A percentile compares a stretch with the other conserved stretches of the same genome.
phyloP scores from a whole-genome alignment of 1,140 invertebrate genomes.

The Dysdera silvatica region DNA sequence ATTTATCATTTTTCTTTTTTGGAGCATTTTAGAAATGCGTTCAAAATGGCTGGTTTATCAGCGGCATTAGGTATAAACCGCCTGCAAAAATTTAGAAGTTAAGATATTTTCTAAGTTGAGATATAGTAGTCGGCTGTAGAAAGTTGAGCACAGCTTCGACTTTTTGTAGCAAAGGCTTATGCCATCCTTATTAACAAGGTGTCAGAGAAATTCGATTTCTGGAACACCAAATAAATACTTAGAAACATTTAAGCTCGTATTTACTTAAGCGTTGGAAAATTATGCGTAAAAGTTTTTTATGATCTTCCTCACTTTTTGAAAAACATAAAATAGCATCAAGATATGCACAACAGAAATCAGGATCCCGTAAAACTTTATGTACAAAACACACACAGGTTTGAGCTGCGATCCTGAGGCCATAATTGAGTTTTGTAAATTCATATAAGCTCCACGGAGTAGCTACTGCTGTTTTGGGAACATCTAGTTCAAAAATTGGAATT shows the following conservation, averaged over 20 bases:
- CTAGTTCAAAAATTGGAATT: too few species aligned
- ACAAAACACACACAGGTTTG: too few species aligned
- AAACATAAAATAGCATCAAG: too few species aligned
- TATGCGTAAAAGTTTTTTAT: too few species aligned
- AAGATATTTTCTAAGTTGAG: slow-evolving; percentile 38
- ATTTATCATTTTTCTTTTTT: not conserved
- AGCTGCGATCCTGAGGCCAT: too few species aligned
- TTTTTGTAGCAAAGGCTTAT: not conserved
- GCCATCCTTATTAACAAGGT: slow-evolving; percentile 18
- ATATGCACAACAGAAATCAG: too few species aligned
- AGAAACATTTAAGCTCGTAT: slow-evolving; percentile 37
- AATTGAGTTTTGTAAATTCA: too few species aligned
- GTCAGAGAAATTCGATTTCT: slow-evolving; percentile 14
- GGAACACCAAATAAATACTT: slow-evolving; percentile 19
- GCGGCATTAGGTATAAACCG: slow-evolving; percentile 38
- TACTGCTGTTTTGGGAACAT: too few species aligned
- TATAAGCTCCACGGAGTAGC: too few species aligned
- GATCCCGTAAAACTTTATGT: too few species aligned
- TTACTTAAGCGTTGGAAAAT: too few species aligned
- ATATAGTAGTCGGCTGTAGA: slow-evolving; percentile 36
- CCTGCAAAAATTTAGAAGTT: slow-evolving; percentile 42
- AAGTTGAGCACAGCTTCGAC: slow-evolving; percentile 38
- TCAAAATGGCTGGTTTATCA: slow-evolving; percentile 13
- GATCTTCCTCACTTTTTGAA: too few species aligned
- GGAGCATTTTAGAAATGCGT: not conserved